Evolutionary conservation across 2,888 invertebrate genomes (phyloP).

Genomic region (Caenorhabditis uteleia): DNA sequence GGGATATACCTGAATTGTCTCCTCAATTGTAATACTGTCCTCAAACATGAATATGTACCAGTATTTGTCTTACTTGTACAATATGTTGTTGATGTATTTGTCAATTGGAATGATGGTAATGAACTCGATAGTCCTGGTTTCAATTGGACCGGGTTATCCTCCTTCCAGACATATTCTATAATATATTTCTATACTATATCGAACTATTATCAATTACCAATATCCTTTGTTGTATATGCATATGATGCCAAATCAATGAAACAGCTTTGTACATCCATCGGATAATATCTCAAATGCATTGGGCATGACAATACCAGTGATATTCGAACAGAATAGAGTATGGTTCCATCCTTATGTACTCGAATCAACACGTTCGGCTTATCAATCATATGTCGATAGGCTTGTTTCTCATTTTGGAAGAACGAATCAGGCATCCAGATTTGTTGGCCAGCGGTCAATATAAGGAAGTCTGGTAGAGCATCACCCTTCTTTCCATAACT

Average conservation of each 20-base stretch:
- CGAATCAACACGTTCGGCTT: conserved; percentile 85
- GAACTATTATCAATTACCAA: conserved; percentile 74
- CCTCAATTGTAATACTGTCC: conserved; percentile 92
- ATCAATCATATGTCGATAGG: conserved; percentile 76
- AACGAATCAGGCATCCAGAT: conserved; percentile 98
- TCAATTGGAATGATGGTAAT: conserved; percentile 81
- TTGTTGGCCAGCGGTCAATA: conserved; percentile 75
- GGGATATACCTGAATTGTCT: conserved; percentile 85
- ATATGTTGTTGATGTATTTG: conserved; percentile 80
- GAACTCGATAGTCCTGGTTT: conserved; percentile 75
- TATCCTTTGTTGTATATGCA: conserved; percentile 94
- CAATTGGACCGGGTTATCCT: conserved; percentile 88
- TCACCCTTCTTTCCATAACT: conserved; percentile 57
- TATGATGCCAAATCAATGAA: conserved; percentile 94
- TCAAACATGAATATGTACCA: conserved; percentile 93
- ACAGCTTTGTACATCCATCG: conserved; percentile 92
- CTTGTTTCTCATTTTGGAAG: conserved; percentile 94
- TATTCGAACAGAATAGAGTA: conserved; percentile 76
- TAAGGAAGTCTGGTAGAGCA: conserved; percentile 61
- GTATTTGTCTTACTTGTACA: conserved; percentile 96
- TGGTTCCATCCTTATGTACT: conserved; percentile 79
- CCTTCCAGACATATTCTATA: conserved; percentile 85
- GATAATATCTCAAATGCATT: conserved; percentile 82
- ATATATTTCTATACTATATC: background rate
- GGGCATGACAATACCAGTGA: conserved; percentile 93